Conservation (phyloP, 2,797 vertebrate genomes). For the Numenius phaeopus region DNA sequence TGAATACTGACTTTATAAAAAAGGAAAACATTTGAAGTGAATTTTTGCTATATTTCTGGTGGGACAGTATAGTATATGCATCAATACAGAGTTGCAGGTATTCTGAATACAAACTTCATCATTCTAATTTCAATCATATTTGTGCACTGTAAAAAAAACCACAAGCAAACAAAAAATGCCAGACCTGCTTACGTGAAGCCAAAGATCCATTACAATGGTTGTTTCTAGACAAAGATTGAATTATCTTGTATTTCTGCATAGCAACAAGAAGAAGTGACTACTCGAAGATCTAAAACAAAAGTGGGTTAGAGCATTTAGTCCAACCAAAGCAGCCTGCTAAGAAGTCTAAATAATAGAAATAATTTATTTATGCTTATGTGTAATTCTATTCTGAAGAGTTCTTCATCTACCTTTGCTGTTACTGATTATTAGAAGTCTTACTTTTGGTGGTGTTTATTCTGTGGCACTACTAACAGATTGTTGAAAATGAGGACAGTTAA, state of each 20-base stretch:
- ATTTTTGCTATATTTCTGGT: not conserved
- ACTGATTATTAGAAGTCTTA: not conserved
- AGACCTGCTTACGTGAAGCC: not conserved
- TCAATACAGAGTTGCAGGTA: not conserved
- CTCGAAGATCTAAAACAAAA: not conserved
- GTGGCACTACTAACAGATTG: not conserved
- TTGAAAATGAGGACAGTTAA: not conserved
- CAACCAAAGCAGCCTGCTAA: not conserved
- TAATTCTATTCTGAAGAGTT: not conserved
- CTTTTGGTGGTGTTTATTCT: not conserved
- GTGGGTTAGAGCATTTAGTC: not conserved
- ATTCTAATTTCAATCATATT: not conserved
- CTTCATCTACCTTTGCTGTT: not conserved
- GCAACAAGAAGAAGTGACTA: not conserved
- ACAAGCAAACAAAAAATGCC: fast-evolving
- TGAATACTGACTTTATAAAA: not conserved
- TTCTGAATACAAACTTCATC: not conserved
- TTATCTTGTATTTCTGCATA: not conserved
- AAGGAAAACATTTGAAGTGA: not conserved
- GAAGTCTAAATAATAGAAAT: not conserved
- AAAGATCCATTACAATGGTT: not conserved
- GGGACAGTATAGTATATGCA: not conserved
- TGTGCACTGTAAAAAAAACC: not conserved
- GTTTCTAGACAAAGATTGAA: not conserved
- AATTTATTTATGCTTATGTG: not conserved